phyloP scores from a whole-genome alignment of 1,140 invertebrate genomes.

The Portunus trituberculatus region DNA sequence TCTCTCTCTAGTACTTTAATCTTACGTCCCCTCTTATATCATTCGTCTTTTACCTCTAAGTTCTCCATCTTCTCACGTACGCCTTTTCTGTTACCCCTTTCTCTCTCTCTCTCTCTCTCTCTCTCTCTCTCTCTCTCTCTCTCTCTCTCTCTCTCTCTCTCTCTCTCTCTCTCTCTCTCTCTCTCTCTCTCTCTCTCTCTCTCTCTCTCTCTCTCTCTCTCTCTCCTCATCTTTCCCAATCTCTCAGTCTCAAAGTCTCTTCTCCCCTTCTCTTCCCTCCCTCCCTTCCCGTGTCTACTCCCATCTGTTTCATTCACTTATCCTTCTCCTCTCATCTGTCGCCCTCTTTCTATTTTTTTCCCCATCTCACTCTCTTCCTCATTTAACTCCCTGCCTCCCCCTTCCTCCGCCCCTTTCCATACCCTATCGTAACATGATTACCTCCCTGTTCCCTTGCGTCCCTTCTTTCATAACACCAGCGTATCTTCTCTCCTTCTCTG shows the following conservation, averaged over 20 bases:
- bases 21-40: background rate
- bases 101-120: background rate
- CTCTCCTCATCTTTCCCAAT: background rate
- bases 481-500: background rate
- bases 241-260: background rate
- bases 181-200: background rate
- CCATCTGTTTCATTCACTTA: background rate
- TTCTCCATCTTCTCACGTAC: background rate
- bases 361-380: background rate
- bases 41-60: background rate
- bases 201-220: background rate
- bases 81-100: background rate
- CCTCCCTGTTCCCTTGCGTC: background rate
- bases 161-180: background rate
- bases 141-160: background rate
- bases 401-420: background rate
- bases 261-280: background rate
- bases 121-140: background rate
- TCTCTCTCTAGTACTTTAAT: background rate
- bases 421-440: background rate
- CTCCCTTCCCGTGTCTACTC: background rate
- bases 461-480: background rate
- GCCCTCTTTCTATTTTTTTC: background rate
- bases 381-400: background rate
- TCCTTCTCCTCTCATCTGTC: slow-evolving; percentile 12